These are phyloP conservation scores for Phaedon cochleariae DNA, from an alignment of 2,888 invertebrate genomes.

Conservation along the genomic window DNA sequence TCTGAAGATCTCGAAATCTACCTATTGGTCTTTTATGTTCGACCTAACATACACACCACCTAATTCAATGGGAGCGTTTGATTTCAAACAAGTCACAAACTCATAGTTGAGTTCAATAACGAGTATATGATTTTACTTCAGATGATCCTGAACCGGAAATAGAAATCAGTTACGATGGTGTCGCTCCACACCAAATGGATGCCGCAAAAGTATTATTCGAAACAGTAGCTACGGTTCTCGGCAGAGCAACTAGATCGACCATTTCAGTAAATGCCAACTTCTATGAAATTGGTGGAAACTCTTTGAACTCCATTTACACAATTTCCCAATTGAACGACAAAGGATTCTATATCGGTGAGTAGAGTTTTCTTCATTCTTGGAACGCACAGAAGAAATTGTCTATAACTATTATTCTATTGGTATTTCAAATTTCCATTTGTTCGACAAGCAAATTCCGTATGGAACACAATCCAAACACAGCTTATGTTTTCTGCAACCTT, in stretches of 20 bases:
- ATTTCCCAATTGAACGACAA: constrained; percentile 79
- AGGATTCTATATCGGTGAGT: constrained; percentile 78
- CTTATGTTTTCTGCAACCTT: too few relatives aligned
- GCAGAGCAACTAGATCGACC: constrained; percentile 69
- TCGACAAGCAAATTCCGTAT: too few relatives aligned
- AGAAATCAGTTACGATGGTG: constrained; percentile 73
- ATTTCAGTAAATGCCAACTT: constrained; percentile 76
- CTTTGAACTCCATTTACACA: constrained; percentile 84
- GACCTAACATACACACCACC: too few relatives aligned
- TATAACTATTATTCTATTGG: too few relatives aligned
- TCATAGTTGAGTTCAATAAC: too few relatives aligned
- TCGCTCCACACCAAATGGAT: constrained; percentile 67
- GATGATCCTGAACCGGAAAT: constrained; percentile 67
- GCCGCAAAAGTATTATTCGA: constrained; percentile 77
- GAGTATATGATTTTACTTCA: constrained; percentile 46
- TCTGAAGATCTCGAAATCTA: too few relatives aligned
- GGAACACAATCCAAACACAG: too few relatives aligned
- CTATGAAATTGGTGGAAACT: constrained; percentile 87
- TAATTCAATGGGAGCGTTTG: too few relatives aligned
- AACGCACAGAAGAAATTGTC: too few relatives aligned
- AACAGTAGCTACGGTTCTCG: constrained; percentile 77
- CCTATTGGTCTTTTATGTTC: too few relatives aligned
- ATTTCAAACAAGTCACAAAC: too few relatives aligned
- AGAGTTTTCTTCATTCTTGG: background rate
- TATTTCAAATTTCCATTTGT: background rate